Base-by-base conservation (phyloP, 2,888 invertebrate genomes). In the Drosophila prolongata region DNA sequence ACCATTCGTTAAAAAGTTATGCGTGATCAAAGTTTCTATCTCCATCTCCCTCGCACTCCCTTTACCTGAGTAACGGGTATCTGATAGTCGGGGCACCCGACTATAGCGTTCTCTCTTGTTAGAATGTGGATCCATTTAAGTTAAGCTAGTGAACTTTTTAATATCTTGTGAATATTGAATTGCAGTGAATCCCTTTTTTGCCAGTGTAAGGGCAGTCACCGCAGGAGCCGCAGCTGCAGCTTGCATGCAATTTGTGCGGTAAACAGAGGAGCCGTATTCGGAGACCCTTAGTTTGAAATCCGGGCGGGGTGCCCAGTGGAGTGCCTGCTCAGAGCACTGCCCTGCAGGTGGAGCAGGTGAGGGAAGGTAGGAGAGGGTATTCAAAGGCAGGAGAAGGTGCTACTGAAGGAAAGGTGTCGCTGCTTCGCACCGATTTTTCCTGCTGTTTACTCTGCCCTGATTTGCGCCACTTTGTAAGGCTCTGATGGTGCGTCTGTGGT, bases 241-340 rank as follows among this genome's bases (percentile, higher is more conserved):
- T 66, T 62, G 66, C 67, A 71, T 76, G 75, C 76, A 79, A 74
- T 80, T 76, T 79, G 72, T 76, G 79, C 67, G 75, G 78, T 69
- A 73, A 71, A 59, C 62, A 66, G 58, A 44, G 49, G 46, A 46
- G n/a, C 46, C 30, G 52, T 14, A 10, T 6, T 44, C 43, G 54
- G 35, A 11, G 44, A 14, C 38, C 19, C 56, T 46, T 55, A 38
- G 61, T 46, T 30, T 19, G 37, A 16, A 10, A 8, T 49, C 47
- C 50, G 46, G 43, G 66, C 30, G 24, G 52, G 38, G 65, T 46
- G 34, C 64, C 35, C 34, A 42, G 53, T 66, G 35, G 64, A 66
- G 53, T 64, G 66, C 53, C 38, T 40, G 65, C 64, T 52, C 53
- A 14, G 64, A 47, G 64, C 34, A 44, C 52, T 66, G 64, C 53